phyloP scores from a whole-genome alignment of 2,888 invertebrate genomes.

The Xanthorhoe spadicearia region DNA sequence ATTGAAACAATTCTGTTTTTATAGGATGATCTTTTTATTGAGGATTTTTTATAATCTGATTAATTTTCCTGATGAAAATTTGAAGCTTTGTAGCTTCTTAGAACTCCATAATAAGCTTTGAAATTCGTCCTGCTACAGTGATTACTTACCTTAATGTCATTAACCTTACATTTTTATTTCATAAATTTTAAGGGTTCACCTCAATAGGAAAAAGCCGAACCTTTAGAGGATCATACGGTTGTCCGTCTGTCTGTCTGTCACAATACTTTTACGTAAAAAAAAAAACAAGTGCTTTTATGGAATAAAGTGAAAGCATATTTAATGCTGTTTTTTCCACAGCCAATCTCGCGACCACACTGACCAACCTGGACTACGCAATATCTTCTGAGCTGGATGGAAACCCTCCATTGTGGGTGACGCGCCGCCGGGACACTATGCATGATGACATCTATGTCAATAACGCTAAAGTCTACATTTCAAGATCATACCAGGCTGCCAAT shows the following conservation, averaged over 20 bases:
- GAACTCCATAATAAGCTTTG: not conserved
- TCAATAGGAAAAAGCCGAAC: too few species aligned
- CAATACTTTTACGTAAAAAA: too few species aligned
- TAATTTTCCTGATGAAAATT: not conserved
- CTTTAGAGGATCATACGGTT: too few species aligned
- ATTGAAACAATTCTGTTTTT: not conserved
- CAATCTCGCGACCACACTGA: conserved; percentile 89
- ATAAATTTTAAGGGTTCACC: not conserved
- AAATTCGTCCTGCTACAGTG: not conserved
- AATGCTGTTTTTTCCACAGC: conserved; percentile 79
- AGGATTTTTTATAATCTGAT: not conserved
- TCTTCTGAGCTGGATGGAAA: conserved; percentile 93
- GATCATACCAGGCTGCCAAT: conserved; percentile 87
- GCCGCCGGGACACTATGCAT: conserved; percentile 84
- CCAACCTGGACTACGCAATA: conserved; percentile 88
- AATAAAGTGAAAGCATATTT: not conserved
- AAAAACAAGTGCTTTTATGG: too few species aligned
- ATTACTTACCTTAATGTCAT: not conserved
- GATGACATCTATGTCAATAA: conserved; percentile 94
- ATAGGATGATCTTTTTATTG: not conserved
- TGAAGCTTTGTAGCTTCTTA: not conserved
- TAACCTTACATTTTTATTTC: not conserved
- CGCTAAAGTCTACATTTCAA: conserved; percentile 89
- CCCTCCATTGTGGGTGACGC: conserved; percentile 93
- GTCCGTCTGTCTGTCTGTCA: too few species aligned